Percentiles rank a stretch among this genome's conserved stretches.
Conservation (phyloP, 2,113 vertebrate species). For the Okapia johnstoni region DNA sequence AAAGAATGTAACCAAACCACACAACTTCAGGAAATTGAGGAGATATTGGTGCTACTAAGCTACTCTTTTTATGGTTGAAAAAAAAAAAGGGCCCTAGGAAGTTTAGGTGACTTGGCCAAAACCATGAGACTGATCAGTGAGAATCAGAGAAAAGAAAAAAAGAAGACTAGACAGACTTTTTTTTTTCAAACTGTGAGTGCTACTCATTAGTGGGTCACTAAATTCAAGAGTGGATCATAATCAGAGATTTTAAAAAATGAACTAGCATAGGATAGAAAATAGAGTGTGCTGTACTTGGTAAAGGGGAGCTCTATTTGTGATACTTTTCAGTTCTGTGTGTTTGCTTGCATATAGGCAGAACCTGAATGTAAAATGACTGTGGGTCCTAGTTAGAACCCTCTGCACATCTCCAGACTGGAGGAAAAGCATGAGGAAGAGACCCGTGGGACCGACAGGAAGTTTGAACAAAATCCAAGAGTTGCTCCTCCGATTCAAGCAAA, state of each 20-base stretch:
- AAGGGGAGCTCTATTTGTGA: not conserved
- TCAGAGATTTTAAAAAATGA: not conserved
- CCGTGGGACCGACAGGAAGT: not conserved
- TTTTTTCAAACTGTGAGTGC: not conserved
- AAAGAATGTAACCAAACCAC: not conserved
- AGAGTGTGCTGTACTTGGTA: not conserved
- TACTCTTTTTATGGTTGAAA: not conserved
- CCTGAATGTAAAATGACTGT: not conserved
- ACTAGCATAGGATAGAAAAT: not conserved
- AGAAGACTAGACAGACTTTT: not conserved
- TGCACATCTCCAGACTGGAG: not conserved
- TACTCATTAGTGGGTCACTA: not conserved
- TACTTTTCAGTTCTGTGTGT: not conserved
- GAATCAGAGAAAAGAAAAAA: not conserved
- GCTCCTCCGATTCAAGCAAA: conserved; percentile 15
- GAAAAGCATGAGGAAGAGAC: not conserved
- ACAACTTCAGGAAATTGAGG: not conserved
- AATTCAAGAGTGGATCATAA: not conserved
- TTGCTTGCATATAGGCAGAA: not conserved
- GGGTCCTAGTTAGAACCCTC: not conserved
- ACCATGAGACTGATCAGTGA: not conserved
- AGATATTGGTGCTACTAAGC: not conserved
- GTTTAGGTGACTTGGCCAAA: not conserved
- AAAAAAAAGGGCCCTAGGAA: not conserved
- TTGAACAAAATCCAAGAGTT: conserved; percentile 34